These are phyloP conservation scores for Scaptomyza hsui DNA, from an alignment of 1,140 invertebrate species.

Conservation along the genomic window DNA sequence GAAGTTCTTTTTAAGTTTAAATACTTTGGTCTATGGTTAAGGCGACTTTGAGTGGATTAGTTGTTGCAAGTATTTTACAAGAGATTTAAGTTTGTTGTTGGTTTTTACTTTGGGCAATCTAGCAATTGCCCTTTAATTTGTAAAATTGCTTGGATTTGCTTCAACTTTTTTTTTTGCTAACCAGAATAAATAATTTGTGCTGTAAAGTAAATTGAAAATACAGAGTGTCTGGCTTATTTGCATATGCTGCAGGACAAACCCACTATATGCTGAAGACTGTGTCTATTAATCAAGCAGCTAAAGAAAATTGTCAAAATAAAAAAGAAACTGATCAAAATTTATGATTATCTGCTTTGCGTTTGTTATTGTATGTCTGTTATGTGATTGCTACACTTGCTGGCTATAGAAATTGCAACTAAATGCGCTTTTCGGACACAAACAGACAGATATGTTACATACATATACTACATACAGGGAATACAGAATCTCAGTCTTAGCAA, in stretches of 20 bases:
- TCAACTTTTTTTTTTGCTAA: background rate
- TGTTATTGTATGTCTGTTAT: constrained; percentile 2
- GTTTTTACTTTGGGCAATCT: constrained; percentile 4
- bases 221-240: constrained; percentile 31
- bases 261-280: background rate
- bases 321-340: constrained; percentile 38
- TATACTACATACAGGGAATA: constrained; percentile 9
- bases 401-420: constrained; percentile 60
- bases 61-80: constrained; percentile 8
- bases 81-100: constrained; percentile 6
- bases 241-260: constrained; percentile 2
- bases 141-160: constrained; percentile 25
- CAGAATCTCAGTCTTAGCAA: constrained; percentile 32
- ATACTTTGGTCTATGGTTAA: constrained; percentile 5
- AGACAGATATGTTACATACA: background rate
- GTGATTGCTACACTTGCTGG: constrained; percentile 24
- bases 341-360: constrained; percentile 35
- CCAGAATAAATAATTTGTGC: constrained; percentile 49
- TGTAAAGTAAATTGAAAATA: constrained; percentile 57
- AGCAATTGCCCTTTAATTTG: constrained; percentile 27
- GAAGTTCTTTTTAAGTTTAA: constrained; percentile 22
- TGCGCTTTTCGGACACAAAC: constrained; percentile 71
- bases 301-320: constrained; percentile 11
- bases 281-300: constrained; percentile 18
- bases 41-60: constrained; percentile 21